Base-by-base conservation (phyloP, 2,888 invertebrate species). In the Stegophylla sp. region DNA sequence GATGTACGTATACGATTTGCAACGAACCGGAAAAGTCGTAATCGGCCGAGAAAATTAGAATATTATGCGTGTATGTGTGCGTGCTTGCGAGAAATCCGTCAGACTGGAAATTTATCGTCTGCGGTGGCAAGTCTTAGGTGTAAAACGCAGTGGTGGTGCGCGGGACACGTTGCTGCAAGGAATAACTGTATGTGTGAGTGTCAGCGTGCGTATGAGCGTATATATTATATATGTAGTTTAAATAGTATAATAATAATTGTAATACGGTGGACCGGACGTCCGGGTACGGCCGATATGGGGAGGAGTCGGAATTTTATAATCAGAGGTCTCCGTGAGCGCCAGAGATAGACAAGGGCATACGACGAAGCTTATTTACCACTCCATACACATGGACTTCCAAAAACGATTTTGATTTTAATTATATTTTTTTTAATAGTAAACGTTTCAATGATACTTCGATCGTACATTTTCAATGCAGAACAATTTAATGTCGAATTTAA, bases 1-100 rank as follows among this genome's bases (percentile, higher is more conserved):
- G 23, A 64, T 26, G n/a, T 53, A 41, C 67, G 20, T 28, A 43
- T 56, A 43, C 59, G 26, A 69, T 48, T 71, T 10, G 67, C 71
- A 69, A 79, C 79, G 79, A 79, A 79, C 79, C 79, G 71, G 69
- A 79, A 71, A 71, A 79, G 51, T 71, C 61, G 71, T 79, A 79
- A 71, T 79, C 69, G 71, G 61, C 41, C 71, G 28, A 61, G 79
- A 28, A 69, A 71, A 71, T 77, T 77, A 77, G 77, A 77, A 77
- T 69, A 69, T 76, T 56, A 56, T 66, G 17, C 43, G 43, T 12
- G 51, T 13, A 20, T 9, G 13, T n/a, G 72, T n/a, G 59, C n/a
- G 26, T 26, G 53, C 13, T 45, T 12, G 59, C 45, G 56, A 34
- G 67, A 59, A 28, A 69, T 59, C 59, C 77, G 63, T 59, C 59